Conservation (phyloP, 2,888 invertebrate genomes). For the Pandemis cinnamomeana region DNA sequence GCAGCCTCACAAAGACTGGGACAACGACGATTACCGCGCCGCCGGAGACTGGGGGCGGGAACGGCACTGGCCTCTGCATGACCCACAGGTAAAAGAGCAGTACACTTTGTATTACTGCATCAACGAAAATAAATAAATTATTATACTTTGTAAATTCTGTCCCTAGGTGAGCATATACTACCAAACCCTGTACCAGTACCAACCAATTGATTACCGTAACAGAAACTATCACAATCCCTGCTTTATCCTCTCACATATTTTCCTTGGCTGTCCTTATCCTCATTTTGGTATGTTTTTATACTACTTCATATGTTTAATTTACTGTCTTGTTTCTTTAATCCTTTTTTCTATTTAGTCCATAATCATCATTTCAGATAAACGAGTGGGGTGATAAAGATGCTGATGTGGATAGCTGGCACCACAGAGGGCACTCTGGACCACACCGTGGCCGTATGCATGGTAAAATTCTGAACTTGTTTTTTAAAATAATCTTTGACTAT, state of each 20-base stretch:
- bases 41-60: conserved; percentile 81
- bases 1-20: conserved; percentile 82
- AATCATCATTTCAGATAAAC: conserved; percentile 66
- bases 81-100: conserved; percentile 67
- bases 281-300: conserved; percentile 73
- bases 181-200: conserved; percentile 70
- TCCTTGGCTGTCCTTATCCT: conserved; percentile 81
- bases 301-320: neutral
- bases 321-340: neutral
- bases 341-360: conserved; percentile 6
- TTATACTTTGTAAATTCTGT: conserved; percentile 38
- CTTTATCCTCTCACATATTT: conserved; percentile 79
- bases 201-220: conserved; percentile 76
- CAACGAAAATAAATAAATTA: neutral
- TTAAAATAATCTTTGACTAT: neutral
- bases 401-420: conserved; percentile 80
- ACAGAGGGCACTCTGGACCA: conserved; percentile 77
- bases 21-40: conserved; percentile 82
- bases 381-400: conserved; percentile 82
- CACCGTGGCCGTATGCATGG: conserved; percentile 81
- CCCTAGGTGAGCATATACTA: conserved; percentile 72
- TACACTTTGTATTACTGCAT: conserved; percentile 1
- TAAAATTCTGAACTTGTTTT: conserved; percentile 46
- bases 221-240: conserved; percentile 68
- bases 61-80: conserved; percentile 79